phyloP scores from a whole-genome alignment of 2,888 invertebrate genomes.

The Aplocera efformata region DNA sequence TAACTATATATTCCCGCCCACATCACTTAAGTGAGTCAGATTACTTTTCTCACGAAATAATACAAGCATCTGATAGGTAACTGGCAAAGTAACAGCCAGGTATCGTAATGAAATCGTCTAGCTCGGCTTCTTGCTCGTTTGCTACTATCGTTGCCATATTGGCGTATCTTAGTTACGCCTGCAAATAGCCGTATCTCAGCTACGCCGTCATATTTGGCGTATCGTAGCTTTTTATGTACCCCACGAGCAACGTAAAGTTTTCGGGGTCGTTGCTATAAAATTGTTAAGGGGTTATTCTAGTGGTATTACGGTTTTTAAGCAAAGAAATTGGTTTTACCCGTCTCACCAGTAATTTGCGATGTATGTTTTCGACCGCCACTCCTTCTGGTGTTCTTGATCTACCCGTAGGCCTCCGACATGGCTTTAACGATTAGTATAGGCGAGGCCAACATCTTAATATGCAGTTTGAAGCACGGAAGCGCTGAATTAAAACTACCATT shows the following conservation, averaged over 20 bases:
- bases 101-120: conserved; percentile 34
- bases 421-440: too few relatives aligned
- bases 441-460: too few relatives aligned
- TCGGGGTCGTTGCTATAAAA: conserved; percentile 14
- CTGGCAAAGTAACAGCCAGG: conserved; percentile 14
- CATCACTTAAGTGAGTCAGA: too few relatives aligned
- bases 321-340: neutral
- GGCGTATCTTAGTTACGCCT: conserved; percentile 6
- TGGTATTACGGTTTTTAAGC: conserved; percentile 5
- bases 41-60: neutral
- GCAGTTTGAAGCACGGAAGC: too few relatives aligned
- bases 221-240: conserved; percentile 21
- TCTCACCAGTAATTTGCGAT: too few relatives aligned
- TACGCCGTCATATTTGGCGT: conserved; percentile 16
- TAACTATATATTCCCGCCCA: too few relatives aligned
- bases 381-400: too few relatives aligned
- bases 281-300: conserved; percentile 11
- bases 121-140: conserved; percentile 30
- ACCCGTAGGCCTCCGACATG: too few relatives aligned
- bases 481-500: too few relatives aligned
- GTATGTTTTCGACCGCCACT: too few relatives aligned
- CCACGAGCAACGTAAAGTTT: conserved; percentile 10
- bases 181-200: conserved; percentile 9
- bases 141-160: conserved; percentile 14
- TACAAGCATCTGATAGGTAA: neutral